Evolutionary conservation across 2,113 vertebrate genomes (phyloP), one percentile per base, ranked within the genome.

Genomic region (Periophthalmus modestus): DNA sequence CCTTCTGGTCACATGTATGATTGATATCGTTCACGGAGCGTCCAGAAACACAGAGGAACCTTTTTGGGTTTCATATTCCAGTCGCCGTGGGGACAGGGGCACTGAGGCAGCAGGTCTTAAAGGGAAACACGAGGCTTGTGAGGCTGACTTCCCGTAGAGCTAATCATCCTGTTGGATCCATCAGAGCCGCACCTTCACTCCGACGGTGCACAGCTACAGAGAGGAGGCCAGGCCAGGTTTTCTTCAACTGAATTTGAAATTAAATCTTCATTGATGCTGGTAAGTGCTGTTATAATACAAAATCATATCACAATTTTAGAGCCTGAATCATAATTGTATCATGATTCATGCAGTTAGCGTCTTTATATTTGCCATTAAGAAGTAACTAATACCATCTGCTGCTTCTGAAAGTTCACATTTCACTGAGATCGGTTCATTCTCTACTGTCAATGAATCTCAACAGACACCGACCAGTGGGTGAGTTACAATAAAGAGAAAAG

Each of bases 141-240:
- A 6, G 19, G 16, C 72, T n/a, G 70, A 19, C 58, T 47, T 50
- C 70, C 68, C 33, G 59, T 54, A 54, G 67, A 19, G 50, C 66
- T 66, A 77, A 79, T 81, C 79, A 82, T 85, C 69, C 79, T 34
- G 36, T 39, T 68, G 74, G 61, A 85, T 33, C 58, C 14, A 5
- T 24, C 66, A 69, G 59, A 58, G 66, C 52, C 68, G 39, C 55
- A 0, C 77, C 82, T 70, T 24, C 81, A 69, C 71, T 80, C 78
- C 43, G 61, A 70, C 50, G 28, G 62, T 65, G 67, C 52, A 68
- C 70, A 12, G 7, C 69, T 52, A 14, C 5, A 63, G 65, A 68
- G 28, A 55, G 15, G 33, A n/a, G 13, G 19, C 36, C 36, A 79
- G 71, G 11, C 13, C 65, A 77, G 5, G 21, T 9, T 19, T 14